These are phyloP conservation scores for Hassar affinis DNA, from an alignment of 2,113 vertebrate genomes.

Conservation along the genomic window DNA sequence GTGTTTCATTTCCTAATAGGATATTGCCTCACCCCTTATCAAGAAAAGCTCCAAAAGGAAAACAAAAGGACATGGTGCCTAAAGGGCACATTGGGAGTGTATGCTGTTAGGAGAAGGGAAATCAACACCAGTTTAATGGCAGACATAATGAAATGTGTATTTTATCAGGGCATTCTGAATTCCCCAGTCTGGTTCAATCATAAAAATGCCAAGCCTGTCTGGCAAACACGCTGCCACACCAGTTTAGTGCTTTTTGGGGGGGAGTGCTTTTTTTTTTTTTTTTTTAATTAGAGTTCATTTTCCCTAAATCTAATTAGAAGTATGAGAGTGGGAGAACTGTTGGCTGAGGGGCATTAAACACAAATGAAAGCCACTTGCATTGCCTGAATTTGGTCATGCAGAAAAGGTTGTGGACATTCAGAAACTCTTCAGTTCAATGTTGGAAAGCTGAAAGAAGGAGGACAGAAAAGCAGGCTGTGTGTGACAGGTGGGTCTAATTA, in stretches of 20 bases:
- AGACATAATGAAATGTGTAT: slow-evolving; percentile 59
- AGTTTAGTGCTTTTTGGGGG: slow-evolving; percentile 41
- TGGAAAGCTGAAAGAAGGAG: slow-evolving; percentile 10
- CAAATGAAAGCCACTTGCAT: slow-evolving; percentile 68
- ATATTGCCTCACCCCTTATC: slow-evolving; percentile 69
- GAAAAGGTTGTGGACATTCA: slow-evolving; percentile 36
- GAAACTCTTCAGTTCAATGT: slow-evolving; percentile 45
- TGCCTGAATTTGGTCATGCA: slow-evolving; percentile 55
- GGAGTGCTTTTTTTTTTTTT: slow-evolving; percentile 67
- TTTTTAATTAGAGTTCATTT: slow-evolving; percentile 74
- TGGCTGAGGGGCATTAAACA: slow-evolving; percentile 61
- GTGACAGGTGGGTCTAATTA: slow-evolving; percentile 64
- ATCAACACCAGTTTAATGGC: slow-evolving; percentile 61
- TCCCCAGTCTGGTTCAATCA: slow-evolving; percentile 25
- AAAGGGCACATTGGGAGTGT: slow-evolving; percentile 27
- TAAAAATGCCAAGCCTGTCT: slow-evolving; percentile 23
- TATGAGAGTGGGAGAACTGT: slow-evolving; percentile 53
- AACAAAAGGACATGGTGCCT: slow-evolving; percentile 20
- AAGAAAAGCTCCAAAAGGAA: slow-evolving; percentile 58
- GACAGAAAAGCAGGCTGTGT: slow-evolving; percentile 25
- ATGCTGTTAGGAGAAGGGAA: slow-evolving; percentile 40
- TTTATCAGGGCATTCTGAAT: slow-evolving; percentile 25
- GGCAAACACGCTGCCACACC: neutral
- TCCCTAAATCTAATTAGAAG: slow-evolving; percentile 71
- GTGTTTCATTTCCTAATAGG: slow-evolving; percentile 72